Percentiles rank a stretch among this genome's conserved stretches.
Conservation (phyloP, 2,888 invertebrate genomes). For the Philaethria dido region DNA sequence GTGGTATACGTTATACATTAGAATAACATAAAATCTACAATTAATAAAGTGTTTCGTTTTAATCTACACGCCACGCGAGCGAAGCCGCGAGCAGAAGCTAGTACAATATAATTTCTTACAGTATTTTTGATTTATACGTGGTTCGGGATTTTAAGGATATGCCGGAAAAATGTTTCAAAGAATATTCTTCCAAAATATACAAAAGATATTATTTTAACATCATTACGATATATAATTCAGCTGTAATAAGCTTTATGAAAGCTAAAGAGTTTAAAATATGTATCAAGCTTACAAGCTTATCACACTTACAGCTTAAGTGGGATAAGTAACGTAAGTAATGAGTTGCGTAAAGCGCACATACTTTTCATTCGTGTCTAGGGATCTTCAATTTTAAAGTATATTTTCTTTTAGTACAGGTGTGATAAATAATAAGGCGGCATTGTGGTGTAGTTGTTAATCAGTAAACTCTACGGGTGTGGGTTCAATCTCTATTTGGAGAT, state of each 20-base stretch:
- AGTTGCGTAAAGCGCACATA: neutral
- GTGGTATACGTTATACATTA: no score
- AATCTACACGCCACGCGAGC: no score
- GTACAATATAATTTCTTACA: no score
- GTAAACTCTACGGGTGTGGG: neutral
- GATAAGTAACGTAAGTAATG: neutral
- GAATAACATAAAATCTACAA: no score
- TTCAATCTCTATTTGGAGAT: neutral
- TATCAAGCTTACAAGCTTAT: constrained; percentile 8
- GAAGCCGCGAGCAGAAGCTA: no score
- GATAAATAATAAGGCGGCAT: neutral
- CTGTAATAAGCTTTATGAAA: neutral
- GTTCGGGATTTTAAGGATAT: no score
- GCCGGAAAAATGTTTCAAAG: neutral
- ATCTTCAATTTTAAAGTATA: neutral
- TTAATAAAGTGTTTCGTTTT: no score
- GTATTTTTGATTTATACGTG: no score
- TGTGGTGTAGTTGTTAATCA: neutral
- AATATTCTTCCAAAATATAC: neutral
- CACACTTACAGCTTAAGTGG: neutral
- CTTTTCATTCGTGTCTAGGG: neutral
- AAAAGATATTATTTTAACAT: neutral
- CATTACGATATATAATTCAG: neutral
- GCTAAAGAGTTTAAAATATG: neutral
- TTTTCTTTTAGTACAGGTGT: neutral